Percentiles rank a stretch among this genome's conserved stretches.
Conservation (phyloP, 53 echinoderm and acorn worm species). For the Apostichopus leukothele region DNA sequence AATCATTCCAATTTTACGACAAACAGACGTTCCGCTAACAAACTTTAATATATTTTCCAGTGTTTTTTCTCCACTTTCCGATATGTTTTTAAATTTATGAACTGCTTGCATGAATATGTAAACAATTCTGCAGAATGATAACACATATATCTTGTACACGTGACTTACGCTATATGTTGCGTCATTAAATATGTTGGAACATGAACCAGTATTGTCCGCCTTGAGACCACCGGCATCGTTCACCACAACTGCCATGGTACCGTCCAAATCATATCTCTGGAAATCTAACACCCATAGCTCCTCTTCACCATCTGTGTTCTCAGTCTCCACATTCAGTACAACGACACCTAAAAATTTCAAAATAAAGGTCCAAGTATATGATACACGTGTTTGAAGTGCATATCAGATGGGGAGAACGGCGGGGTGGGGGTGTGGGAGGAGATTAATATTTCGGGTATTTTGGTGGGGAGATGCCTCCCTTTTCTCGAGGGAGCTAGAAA, state of each 20-base stretch:
- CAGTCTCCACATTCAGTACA: constrained; percentile 51
- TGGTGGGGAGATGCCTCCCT: background rate
- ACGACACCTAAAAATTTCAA: constrained; percentile 6
- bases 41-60: too few relatives aligned
- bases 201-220: constrained; percentile 60
- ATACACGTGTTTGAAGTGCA: background rate
- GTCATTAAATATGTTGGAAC: constrained; percentile 66
- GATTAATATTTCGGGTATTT: background rate
- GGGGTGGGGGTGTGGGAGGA: background rate
- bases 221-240: constrained; percentile 52
- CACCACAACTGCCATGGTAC: constrained; percentile 42
- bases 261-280: constrained; percentile 56
- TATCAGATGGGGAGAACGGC: too few relatives aligned
- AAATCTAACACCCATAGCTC: constrained; percentile 83
- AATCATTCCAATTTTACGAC: too few relatives aligned
- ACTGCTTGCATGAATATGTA: too few relatives aligned
- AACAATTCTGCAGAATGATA: too few relatives aligned
- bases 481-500: background rate
- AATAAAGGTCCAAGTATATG: background rate
- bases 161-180: constrained; percentile 57
- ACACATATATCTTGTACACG: background rate
- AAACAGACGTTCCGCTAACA: too few relatives aligned
- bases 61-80: too few relatives aligned
- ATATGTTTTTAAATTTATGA: too few relatives aligned
- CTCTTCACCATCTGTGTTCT: constrained; percentile 56